A percentile compares a stretch with the other conserved stretches of the same genome.
Evolutionary conservation across 2,888 invertebrate genomes (phyloP).

Genomic region (Scaptomyza parva): DNA sequence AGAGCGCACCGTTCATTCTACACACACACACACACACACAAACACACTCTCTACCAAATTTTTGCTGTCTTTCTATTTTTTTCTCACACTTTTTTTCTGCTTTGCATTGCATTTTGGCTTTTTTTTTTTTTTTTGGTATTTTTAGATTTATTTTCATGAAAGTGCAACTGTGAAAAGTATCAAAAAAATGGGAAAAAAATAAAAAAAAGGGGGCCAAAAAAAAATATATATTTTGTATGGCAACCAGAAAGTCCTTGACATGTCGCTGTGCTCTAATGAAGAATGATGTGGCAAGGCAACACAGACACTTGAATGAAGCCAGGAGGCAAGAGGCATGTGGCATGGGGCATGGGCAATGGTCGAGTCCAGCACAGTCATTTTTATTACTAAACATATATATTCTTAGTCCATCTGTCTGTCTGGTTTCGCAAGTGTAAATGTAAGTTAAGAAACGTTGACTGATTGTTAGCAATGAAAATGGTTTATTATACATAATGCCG

Average conservation of each 20-base stretch:
- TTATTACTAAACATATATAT: neutral
- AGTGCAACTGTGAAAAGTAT: slow-evolving; percentile 65
- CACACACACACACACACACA: neutral
- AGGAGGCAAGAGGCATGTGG: slow-evolving; percentile 1
- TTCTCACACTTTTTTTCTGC: slow-evolving; percentile 17
- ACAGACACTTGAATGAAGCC: slow-evolving; percentile 5
- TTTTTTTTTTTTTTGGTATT: neutral
- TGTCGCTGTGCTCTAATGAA: slow-evolving; percentile 68
- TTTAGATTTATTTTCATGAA: slow-evolving; percentile 31
- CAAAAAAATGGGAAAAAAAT: slow-evolving; percentile 36
- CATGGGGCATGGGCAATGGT: neutral
- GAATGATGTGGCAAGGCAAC: slow-evolving; percentile 59
- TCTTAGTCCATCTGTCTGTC: neutral
- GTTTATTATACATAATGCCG: slow-evolving; percentile 46
- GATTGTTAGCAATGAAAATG: slow-evolving; percentile 63
- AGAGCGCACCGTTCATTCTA: slow-evolving; percentile 40
- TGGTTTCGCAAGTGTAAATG: slow-evolving; percentile 18
- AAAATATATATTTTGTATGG: slow-evolving; percentile 7
- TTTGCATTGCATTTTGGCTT: slow-evolving; percentile 19
- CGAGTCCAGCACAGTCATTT: slow-evolving; percentile 28
- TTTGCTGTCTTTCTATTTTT: slow-evolving; percentile 13
- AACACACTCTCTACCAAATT: neutral
- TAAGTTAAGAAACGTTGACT: slow-evolving; percentile 39
- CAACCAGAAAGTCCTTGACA: slow-evolving; percentile 63
- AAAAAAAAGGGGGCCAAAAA: slow-evolving; percentile 36